Conservation (phyloP, 2,113 vertebrate species). For the Cyanoramphus novaezelandiae region DNA sequence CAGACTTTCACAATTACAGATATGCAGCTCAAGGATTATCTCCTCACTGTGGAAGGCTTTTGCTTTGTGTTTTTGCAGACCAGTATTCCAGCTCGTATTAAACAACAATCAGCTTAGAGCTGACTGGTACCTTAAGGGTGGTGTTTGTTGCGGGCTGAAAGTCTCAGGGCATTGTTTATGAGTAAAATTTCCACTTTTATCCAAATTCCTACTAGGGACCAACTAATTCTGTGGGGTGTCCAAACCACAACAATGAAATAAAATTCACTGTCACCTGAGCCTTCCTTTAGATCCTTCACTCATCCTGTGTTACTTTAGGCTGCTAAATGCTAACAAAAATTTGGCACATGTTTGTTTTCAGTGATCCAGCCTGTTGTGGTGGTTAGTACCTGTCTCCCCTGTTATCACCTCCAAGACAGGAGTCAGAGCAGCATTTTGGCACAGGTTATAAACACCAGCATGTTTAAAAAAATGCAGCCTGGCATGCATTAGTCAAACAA, state of each 20-base stretch:
- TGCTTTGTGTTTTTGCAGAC: neutral
- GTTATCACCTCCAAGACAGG: neutral
- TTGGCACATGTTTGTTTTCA: rapidly evolving
- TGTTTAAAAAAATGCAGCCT: neutral
- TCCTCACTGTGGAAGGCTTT: neutral
- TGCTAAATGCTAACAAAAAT: neutral
- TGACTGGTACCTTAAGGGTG: neutral
- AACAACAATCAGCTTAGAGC: neutral
- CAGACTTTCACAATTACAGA: slow-evolving; percentile 2
- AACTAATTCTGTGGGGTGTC: neutral
- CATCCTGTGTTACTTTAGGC: neutral
- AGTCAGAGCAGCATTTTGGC: neutral
- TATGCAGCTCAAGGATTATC: neutral
- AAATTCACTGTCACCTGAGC: neutral
- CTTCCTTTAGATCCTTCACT: neutral
- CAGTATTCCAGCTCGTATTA: neutral
- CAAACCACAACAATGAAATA: neutral
- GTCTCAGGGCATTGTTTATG: rapidly evolving
- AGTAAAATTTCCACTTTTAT: neutral
- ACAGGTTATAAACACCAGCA: rapidly evolving
- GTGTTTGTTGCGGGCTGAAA: neutral
- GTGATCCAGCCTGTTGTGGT: neutral
- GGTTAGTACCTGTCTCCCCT: neutral
- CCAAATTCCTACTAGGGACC: neutral
- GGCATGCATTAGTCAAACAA: neutral